These are phyloP conservation scores for Acleris holmiana DNA, from an alignment of 2,888 invertebrate genomes.

Conservation along the genomic window DNA sequence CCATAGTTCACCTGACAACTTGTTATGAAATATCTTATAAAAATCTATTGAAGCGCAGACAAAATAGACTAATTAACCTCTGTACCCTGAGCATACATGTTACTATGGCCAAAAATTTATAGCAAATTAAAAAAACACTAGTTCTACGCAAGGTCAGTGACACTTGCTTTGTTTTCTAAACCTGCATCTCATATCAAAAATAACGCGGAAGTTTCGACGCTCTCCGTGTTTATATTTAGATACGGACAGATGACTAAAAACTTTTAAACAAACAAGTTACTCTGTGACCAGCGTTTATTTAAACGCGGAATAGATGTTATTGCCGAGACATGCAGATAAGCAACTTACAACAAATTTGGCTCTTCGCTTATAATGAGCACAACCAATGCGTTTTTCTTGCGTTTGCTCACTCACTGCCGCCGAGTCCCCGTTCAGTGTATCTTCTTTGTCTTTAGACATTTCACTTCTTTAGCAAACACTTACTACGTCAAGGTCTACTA, in stretches of 20 bases:
- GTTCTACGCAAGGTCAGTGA: slow-evolving; percentile 57
- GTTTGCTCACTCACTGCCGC: slow-evolving; percentile 51
- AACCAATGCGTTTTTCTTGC: slow-evolving; percentile 86
- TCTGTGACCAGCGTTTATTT: background rate
- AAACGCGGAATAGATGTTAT: background rate
- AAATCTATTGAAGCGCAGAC: background rate
- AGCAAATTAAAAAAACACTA: slow-evolving; percentile 28
- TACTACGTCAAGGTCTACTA: background rate
- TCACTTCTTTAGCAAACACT: slow-evolving; percentile 21
- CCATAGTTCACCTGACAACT: no score
- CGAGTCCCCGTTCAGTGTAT: slow-evolving; percentile 53
- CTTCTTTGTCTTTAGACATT: slow-evolving; percentile 66
- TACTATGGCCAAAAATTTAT: background rate
- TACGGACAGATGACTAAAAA: slow-evolving; percentile 39
- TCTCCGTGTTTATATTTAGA: slow-evolving; percentile 65
- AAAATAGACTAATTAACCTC: slow-evolving; percentile 23
- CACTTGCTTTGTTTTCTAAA: slow-evolving; percentile 64
- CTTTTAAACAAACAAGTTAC: slow-evolving; percentile 48
- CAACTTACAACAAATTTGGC: slow-evolving; percentile 93
- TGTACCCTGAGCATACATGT: slow-evolving; percentile 7
- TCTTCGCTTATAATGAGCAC: slow-evolving; percentile 92
- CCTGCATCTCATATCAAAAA: slow-evolving; percentile 50
- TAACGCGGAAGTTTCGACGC: slow-evolving; percentile 53
- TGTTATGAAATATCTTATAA: no score
- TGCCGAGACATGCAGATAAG: no score